phyloP scores from a whole-genome alignment of 2,113 vertebrate genomes.

The Calidris pygmaea region DNA sequence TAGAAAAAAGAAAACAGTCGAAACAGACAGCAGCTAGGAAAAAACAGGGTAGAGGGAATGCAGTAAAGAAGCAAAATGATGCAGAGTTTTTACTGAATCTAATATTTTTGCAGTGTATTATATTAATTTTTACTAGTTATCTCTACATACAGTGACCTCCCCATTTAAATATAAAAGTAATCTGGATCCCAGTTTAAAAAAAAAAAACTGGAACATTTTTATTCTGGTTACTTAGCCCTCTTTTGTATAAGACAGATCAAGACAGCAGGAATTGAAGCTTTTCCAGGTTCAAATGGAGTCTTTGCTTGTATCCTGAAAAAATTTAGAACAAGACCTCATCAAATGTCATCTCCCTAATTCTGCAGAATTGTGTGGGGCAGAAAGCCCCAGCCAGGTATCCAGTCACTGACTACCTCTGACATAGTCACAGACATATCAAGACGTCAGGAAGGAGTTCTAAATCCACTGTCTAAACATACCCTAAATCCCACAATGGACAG shows the following conservation, averaged over 20 bases:
- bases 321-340: neutral
- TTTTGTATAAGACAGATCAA: neutral
- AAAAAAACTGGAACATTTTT: neutral
- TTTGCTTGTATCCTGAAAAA: neutral
- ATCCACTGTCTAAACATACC: neutral
- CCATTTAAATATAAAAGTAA: neutral
- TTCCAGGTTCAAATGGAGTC: neutral
- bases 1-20: neutral
- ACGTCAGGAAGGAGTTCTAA: neutral
- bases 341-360: neutral
- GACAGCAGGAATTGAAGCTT: neutral
- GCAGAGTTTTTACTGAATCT: neutral
- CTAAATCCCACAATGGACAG: neutral
- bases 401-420: neutral
- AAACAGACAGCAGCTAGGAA: neutral
- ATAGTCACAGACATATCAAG: neutral
- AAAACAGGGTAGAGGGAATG: neutral
- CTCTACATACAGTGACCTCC: fast-evolving
- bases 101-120: neutral
- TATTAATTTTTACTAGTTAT: neutral
- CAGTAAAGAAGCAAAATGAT: neutral
- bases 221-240: neutral
- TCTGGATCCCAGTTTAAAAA: neutral
- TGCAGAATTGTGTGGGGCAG: neutral
- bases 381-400: neutral